Evolutionary conservation across 2,113 vertebrate species (phyloP).

Genomic region (Globicephala melas): DNA sequence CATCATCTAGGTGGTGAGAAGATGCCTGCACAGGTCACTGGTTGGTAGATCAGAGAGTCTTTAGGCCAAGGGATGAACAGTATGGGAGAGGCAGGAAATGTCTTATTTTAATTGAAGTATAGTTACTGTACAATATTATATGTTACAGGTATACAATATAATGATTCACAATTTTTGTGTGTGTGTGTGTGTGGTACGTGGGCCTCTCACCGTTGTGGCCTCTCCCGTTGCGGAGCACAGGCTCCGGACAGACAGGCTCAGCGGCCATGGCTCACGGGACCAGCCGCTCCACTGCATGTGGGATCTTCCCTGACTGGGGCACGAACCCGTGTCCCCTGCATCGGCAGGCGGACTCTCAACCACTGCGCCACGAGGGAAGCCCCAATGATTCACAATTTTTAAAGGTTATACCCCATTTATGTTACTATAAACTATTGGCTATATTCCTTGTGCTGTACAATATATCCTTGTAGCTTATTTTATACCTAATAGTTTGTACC

Average conservation of each 20-base stretch:
- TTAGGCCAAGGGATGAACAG: neutral
- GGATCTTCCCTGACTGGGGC: no score
- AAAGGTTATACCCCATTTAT: neutral
- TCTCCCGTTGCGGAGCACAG: no score
- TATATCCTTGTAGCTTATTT: neutral
- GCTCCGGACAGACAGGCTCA: no score
- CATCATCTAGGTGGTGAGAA: neutral
- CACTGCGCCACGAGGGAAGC: no score
- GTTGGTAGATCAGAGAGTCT: neutral
- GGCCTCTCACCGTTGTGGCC: no score
- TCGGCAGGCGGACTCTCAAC: no score
- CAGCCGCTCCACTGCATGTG: accelerated
- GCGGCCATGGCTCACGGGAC: no score
- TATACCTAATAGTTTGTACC: neutral
- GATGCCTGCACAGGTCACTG: neutral
- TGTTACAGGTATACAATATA: neutral
- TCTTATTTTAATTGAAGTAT: neutral
- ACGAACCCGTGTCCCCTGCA: no score
- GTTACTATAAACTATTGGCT: neutral
- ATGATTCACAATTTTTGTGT: neutral
- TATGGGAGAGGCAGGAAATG: no score
- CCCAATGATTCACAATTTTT: neutral
- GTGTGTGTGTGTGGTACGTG: no score
- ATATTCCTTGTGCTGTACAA: neutral
- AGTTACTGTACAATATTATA: neutral